A percentile compares a stretch with the other conserved stretches of the same genome.
These are phyloP conservation scores for Tinamus guttatus DNA, from an alignment of 2,113 vertebrate species.

Conservation along the genomic window DNA sequence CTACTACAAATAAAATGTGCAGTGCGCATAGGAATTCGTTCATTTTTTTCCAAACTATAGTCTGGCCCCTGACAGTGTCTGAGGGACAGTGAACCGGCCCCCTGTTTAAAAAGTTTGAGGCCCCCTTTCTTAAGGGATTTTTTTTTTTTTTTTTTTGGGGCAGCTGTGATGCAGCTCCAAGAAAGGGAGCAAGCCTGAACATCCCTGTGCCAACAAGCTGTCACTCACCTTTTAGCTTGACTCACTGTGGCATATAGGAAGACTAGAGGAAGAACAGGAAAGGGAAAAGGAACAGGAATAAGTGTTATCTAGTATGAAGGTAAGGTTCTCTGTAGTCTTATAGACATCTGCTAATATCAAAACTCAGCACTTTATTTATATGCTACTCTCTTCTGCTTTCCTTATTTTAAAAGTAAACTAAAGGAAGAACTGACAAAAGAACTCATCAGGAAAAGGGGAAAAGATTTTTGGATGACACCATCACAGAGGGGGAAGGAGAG, in stretches of 20 bases:
- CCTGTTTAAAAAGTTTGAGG: neutral
- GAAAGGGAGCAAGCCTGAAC: neutral
- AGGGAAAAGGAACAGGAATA: neutral
- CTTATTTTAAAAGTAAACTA: neutral
- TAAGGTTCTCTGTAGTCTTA: neutral
- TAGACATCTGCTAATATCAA: neutral
- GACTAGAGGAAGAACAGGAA: neutral
- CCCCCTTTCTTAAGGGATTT: too few species aligned
- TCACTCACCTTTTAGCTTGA: neutral
- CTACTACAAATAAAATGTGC: too few species aligned
- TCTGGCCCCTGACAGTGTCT: too few species aligned
- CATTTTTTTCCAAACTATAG: too few species aligned
- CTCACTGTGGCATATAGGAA: neutral
- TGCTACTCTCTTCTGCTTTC: neutral
- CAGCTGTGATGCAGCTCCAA: neutral
- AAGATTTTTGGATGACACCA: neutral
- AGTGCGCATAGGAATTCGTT: too few species aligned
- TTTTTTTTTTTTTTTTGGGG: too few species aligned
- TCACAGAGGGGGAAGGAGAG: too few species aligned
- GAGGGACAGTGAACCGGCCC: too few species aligned
- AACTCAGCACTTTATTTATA: neutral
- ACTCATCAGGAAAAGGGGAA: neutral
- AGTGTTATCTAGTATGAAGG: neutral
- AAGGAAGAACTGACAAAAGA: neutral
- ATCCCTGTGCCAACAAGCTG: neutral